Conservation (phyloP, 1,140 invertebrate species). For the Ostrea denselamellosa region DNA sequence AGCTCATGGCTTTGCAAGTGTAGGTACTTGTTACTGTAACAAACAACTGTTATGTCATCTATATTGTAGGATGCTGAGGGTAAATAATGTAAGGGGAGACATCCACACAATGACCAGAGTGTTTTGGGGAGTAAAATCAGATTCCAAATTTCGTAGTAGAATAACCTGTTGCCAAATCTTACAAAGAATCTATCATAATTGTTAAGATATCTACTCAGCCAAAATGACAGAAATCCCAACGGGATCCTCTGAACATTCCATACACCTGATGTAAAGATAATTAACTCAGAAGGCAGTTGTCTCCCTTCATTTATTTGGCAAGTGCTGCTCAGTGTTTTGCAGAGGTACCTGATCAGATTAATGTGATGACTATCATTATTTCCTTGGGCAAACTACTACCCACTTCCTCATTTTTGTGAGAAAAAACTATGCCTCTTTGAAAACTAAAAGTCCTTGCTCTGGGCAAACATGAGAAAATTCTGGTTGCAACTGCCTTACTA, state of each 20-base stretch:
- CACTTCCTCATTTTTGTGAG: slow-evolving; percentile 11
- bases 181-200: not conserved
- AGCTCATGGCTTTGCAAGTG: not conserved
- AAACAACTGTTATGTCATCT: slow-evolving; percentile 33
- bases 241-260: not conserved
- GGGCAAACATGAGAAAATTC: not conserved
- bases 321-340: not conserved
- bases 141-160: not conserved
- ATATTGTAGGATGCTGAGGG: not conserved
- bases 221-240: not conserved
- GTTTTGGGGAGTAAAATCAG: not conserved
- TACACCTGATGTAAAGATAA: slow-evolving; percentile 33
- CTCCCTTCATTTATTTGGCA: slow-evolving; percentile 18
- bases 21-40: not conserved
- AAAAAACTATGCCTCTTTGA: not conserved
- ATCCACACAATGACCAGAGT: not conserved
- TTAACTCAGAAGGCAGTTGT: slow-evolving; percentile 22
- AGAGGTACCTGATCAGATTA: not conserved
- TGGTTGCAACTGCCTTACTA: not conserved
- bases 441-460: not conserved
- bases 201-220: not conserved
- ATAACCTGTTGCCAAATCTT: not conserved
- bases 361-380: not conserved
- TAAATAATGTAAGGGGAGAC: not conserved
- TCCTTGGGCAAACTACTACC: not conserved